Evolutionary conservation across 2,113 vertebrate species (phyloP), one percentile per base, ranked within the genome.

Genomic region (Cololabis saira): DNA sequence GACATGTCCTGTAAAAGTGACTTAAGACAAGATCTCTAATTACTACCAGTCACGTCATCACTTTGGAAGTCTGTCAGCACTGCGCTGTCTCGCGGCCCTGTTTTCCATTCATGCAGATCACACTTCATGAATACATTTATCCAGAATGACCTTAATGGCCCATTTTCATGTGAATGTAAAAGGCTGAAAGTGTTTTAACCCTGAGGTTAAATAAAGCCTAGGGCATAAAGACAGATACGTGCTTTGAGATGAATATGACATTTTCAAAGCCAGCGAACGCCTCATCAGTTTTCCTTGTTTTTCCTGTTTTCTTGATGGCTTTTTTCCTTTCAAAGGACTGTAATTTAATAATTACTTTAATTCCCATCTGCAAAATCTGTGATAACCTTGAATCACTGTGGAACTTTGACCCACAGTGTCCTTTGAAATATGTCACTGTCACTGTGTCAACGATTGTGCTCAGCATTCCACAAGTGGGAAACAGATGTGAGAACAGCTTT

Each of bases 51-150:
- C 83, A 87, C 73, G 61, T 83, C 76, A 82, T 82, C 68, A 76
- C 53, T 22, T 58, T 13, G 2, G 72, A 67, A 71, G 83, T 37
- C 52, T 60, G 70, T 65, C 71, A 56, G 24, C 30, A 67, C 75
- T 54, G 30, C 42, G 30, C 59, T 61, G 55, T 81, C 70, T 73
- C 62, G 5, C 67, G 21, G 63, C 67, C 70, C 57, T 66, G 60
- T 71, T 75, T 74, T 56, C 56, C 63, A 52, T 79, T 76, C 69
- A 82, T 80, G 78, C 80, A 82, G 71, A 90, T 87, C 76, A 84
- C 81, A 83, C 73, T 58, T 84, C 71, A 87, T 89, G 76, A 89
- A 89, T 85, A 85, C 76, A 87, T 87, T 89, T 87, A 82, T 86
- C 62, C 54, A 84, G 61, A 58, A 83, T 88, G 87, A 89, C 84